Percentiles rank a stretch among this genome's conserved stretches.
Evolutionary conservation across 1,140 invertebrate species (phyloP).

Genomic region (Drosophila cardini): DNA sequence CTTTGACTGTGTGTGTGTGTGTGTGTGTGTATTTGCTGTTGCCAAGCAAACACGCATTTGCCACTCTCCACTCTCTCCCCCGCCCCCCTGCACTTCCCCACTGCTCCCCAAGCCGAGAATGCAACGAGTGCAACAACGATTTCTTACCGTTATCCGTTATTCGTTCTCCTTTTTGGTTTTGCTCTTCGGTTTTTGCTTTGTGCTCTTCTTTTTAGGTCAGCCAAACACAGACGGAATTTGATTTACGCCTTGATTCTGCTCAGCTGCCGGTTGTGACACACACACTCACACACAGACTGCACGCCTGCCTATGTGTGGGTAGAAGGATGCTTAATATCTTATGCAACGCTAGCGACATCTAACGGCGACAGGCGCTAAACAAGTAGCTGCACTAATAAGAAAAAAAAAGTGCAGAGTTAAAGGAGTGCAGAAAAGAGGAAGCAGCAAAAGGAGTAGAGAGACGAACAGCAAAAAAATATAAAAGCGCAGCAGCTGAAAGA

Average conservation of each 20-base stretch:
- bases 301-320: not conserved
- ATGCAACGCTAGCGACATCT: constrained; percentile 47
- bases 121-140: constrained; percentile 22
- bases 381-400: not conserved
- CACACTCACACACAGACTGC: not conserved
- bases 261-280: constrained; percentile 23
- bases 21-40: constrained; percentile 23
- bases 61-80: not conserved
- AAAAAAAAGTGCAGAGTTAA: not conserved
- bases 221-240: constrained; percentile 28
- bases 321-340: constrained; percentile 40
- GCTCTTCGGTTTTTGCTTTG: constrained; percentile 1
- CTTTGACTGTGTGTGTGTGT: constrained; percentile 3
- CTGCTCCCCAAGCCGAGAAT: not conserved
- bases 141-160: constrained; percentile 34
- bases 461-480: not conserved
- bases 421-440: not conserved
- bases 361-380: constrained; percentile 30
- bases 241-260: constrained; percentile 44
- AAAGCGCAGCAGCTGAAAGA: not conserved
- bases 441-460: not conserved
- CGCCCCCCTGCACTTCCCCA: not conserved
- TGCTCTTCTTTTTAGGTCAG: constrained; percentile 50
- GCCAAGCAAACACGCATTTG: constrained; percentile 25
- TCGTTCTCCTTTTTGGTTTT: constrained; percentile 10